Conservation (phyloP, 2,113 vertebrate genomes). For the Tragelaphus buxtoni region DNA sequence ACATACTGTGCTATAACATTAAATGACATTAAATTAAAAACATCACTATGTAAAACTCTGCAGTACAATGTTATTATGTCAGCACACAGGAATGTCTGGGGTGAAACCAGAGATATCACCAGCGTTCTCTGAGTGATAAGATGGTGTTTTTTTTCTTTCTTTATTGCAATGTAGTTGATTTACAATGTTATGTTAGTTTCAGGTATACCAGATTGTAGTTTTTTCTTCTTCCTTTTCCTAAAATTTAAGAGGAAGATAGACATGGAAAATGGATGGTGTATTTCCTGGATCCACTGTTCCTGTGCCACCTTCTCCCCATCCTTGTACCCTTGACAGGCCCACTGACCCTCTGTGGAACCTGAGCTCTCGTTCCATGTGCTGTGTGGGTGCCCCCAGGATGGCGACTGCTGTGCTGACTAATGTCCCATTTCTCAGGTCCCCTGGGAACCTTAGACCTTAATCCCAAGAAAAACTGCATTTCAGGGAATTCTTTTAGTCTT, state of each 20-base stretch:
- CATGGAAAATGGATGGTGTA: background rate
- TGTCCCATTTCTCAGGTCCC: background rate
- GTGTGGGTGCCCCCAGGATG: background rate
- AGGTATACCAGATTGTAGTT: background rate
- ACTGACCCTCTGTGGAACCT: background rate
- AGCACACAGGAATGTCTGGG: background rate
- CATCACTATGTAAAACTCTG: background rate
- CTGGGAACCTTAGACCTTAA: background rate
- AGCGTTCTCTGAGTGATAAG: background rate
- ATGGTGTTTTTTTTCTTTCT: background rate
- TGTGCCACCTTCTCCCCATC: background rate
- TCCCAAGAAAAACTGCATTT: background rate
- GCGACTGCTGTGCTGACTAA: background rate
- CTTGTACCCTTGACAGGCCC: background rate
- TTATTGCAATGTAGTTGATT: background rate
- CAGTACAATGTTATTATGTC: background rate
- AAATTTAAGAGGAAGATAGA: background rate
- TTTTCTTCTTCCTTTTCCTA: background rate
- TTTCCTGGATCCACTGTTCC: background rate
- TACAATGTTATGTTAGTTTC: background rate
- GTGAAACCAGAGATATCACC: background rate
- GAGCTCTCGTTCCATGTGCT: background rate
- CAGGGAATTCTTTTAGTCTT: background rate
- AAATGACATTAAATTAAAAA: background rate
- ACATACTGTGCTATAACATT: background rate